Base-by-base conservation (phyloP, 2,113 vertebrate species). In the Anser brachyrhynchus region DNA sequence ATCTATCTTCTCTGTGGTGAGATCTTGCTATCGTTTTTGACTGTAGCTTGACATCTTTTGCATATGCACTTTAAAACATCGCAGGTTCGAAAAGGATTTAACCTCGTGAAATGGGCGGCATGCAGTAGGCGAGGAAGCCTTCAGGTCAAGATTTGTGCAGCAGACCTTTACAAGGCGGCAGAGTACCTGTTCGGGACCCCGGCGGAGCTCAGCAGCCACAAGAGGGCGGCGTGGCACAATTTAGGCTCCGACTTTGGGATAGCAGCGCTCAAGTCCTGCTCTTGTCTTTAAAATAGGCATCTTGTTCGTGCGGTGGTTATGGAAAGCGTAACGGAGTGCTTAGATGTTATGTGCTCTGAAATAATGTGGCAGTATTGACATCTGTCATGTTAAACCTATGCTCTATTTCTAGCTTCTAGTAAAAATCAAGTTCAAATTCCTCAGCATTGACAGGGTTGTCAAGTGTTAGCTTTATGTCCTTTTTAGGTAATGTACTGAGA, bases 11-110 rank as follows among this genome's bases (percentile, higher is more conserved):
- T 18, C 9, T 2, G 17, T 2, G 33, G 11, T 9, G 33, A 37
- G 4, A 0, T 2, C 41, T 20, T 18, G 5, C 39, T 6, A 0
- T 2, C 5, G 21, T 13, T 29, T 23, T 6, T 7, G 25, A 15
- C 62, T 4, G 5, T 7, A 23, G 18, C 7, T 87, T 7, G 51
- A 23, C 3, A 9, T 11, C 6, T 31, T 3, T 33, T 37, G 69
- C 22, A 5, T 0, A 2, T 0, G 23, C 12, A 1, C 18, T 14
- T 33, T 14, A 10, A 15, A 22, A 26, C 9, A 26, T 10, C 19
- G 0, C 2, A 1, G 22, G 16, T 12, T 55, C 43, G 7, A 16
- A 15, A 6, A 10, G 29, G 3, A 5, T 7, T 29, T 6, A 15
- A n/a, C 11, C 8, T 39, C 19, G 18, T 14, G 10, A 13, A 1